A percentile compares a stretch with the other conserved stretches of the same genome.
Evolutionary conservation across 2,797 vertebrate species (phyloP).

Genomic region (Enteromius trimaculatus): DNA sequence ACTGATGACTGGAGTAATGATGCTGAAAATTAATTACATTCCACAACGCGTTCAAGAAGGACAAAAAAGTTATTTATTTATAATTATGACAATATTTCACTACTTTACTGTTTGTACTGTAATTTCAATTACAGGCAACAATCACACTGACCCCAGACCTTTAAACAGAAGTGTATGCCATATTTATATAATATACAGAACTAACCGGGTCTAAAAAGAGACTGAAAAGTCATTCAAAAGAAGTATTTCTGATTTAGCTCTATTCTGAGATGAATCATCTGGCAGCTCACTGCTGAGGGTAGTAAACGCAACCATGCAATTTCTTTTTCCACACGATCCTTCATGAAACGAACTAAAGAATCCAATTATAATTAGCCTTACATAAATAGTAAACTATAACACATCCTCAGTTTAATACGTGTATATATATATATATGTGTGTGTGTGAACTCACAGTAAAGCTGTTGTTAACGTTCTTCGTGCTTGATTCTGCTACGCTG

Average conservation of each 20-base stretch:
- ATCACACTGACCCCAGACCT: not conserved
- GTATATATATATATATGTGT: not conserved
- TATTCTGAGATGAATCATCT: not conserved
- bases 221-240: not conserved
- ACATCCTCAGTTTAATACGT: not conserved
- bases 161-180: not conserved
- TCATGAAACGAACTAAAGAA: not conserved
- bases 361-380: not conserved
- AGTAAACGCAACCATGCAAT: not conserved
- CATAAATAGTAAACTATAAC: not conserved
- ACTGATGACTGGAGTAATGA: not conserved
- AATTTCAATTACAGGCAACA: too few relatives aligned
- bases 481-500: conserved; percentile 96
- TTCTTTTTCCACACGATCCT: not conserved
- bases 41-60: not conserved
- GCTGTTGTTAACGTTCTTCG: conserved; percentile 98
- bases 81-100: not conserved
- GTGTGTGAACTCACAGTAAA: conserved; percentile 86
- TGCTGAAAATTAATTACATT: not conserved
- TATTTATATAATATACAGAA: not conserved
- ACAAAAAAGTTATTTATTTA: not conserved
- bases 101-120: not conserved
- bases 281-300: not conserved
- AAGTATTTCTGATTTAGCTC: not conserved
- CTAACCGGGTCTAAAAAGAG: not conserved